A percentile compares a stretch with the other conserved stretches of the same genome.
Evolutionary conservation across 2,797 vertebrate species (phyloP).

Genomic region (Dermochelys coriacea): DNA sequence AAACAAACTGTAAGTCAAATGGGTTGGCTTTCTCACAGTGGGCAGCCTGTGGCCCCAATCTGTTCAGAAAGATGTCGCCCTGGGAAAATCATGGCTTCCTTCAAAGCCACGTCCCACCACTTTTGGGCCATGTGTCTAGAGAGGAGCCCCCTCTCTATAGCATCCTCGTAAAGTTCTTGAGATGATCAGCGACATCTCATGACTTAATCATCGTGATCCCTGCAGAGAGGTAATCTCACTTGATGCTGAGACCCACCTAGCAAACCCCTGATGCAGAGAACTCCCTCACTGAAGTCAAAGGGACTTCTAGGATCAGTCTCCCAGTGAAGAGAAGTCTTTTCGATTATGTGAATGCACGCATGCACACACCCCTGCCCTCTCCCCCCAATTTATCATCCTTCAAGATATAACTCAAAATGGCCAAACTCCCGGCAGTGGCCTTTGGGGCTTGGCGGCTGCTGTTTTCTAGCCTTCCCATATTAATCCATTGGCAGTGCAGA

Average conservation of each 20-base stretch:
- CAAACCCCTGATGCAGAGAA: not conserved
- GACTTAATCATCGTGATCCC: not conserved
- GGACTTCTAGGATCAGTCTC: not conserved
- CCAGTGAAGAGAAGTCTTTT: not conserved
- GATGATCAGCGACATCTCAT: not conserved
- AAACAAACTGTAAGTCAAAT: not conserved
- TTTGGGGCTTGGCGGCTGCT: not conserved
- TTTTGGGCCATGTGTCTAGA: not conserved
- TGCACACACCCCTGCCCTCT: not conserved
- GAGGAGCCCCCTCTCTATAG: not conserved
- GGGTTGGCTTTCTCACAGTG: too few relatives aligned
- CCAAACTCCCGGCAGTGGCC: not conserved
- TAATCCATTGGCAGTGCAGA: not conserved
- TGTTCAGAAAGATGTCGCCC: not conserved
- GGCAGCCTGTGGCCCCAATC: not conserved
- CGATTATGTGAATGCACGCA: not conserved
- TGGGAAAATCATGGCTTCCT: not conserved
- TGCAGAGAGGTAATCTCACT: not conserved
- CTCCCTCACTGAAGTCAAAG: not conserved
- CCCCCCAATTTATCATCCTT: not conserved
- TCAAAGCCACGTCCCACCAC: not conserved
- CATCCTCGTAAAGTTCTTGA: not conserved
- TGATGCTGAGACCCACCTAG: not conserved
- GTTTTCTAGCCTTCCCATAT: not conserved
- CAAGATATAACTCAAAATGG: not conserved